Percentiles rank a stretch among this genome's conserved stretches.
phyloP scores from a whole-genome alignment of 2,888 invertebrate genomes.

The Eustalomyia histrio region DNA sequence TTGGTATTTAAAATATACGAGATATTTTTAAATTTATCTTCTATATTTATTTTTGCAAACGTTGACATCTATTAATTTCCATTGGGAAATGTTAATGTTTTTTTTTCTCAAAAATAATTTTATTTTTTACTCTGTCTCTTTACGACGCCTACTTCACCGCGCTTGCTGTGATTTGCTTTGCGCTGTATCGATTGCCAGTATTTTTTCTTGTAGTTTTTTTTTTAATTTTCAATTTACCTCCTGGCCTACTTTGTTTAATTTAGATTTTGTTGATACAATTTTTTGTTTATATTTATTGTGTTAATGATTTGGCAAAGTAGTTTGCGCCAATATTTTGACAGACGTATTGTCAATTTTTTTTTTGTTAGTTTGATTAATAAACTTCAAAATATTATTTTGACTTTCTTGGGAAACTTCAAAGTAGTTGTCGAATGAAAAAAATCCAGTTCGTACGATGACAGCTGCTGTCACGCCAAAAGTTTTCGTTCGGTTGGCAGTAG shows the following conservation, averaged over 20 bases:
- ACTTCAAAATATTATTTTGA: constrained; percentile 66
- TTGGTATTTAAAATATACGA: neutral
- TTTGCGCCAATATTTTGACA: constrained; percentile 65
- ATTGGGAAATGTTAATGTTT: constrained; percentile 14
- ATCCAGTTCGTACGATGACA: constrained; percentile 43
- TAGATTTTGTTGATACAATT: constrained; percentile 30
- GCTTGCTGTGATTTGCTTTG: constrained; percentile 66
- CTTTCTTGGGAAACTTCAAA: constrained; percentile 66
- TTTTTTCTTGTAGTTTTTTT: constrained; percentile 61
- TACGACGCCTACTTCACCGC: constrained; percentile 63
- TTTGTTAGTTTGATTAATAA: constrained; percentile 65
- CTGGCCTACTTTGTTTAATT: constrained; percentile 62
- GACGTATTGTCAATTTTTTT: constrained; percentile 64
- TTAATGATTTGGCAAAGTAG: constrained; percentile 61
- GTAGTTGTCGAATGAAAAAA: constrained; percentile 38
- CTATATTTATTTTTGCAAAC: constrained; percentile 21
- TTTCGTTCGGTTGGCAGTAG: constrained; percentile 31
- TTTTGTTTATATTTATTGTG: constrained; percentile 65
- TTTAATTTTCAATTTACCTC: constrained; percentile 61
- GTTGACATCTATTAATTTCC: constrained; percentile 4
- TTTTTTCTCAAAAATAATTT: constrained; percentile 25
- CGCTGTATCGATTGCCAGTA: constrained; percentile 63
- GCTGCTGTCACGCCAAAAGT: constrained; percentile 51
- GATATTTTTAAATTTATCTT: neutral
- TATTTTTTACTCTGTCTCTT: constrained; percentile 41